phyloP scores from a whole-genome alignment of 1,140 invertebrate species.

The Dendrolimus punctatus region DNA sequence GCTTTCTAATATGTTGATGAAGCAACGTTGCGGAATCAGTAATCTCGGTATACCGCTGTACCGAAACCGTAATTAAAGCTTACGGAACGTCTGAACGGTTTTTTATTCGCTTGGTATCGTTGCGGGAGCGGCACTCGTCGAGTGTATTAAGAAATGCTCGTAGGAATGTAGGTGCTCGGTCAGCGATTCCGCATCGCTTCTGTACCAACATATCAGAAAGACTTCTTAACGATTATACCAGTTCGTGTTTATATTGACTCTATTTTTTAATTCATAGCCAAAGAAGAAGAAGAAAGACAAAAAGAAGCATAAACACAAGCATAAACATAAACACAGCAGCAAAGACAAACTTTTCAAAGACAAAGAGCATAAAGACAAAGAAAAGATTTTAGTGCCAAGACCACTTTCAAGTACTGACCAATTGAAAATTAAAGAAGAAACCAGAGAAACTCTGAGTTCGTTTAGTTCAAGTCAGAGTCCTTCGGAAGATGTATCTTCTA shows the following conservation, averaged over 20 bases:
- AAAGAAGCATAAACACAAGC: constrained; percentile 86
- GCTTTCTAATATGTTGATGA: too few species aligned
- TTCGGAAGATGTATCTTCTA: constrained; percentile 49
- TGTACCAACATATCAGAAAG: too few species aligned
- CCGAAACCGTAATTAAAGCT: too few species aligned
- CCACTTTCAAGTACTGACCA: constrained; percentile 51
- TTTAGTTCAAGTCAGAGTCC: constrained; percentile 72
- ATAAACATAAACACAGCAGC: constrained; percentile 83
- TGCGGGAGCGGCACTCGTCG: too few species aligned
- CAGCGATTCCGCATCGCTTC: too few species aligned
- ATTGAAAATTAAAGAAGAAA: constrained; percentile 69
- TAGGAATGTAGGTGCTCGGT: too few species aligned
- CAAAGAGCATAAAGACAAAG: constrained; percentile 76
- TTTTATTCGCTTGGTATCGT: too few species aligned
- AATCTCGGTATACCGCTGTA: too few species aligned
- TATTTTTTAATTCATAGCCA: constrained; percentile 63
- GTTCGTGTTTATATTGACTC: background rate
- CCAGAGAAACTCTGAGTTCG: constrained; percentile 73
- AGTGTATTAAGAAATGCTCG: too few species aligned
- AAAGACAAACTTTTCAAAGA: constrained; percentile 76
- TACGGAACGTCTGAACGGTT: too few species aligned
- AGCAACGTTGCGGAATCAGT: too few species aligned
- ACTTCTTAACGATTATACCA: too few species aligned
- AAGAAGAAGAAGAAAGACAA: constrained; percentile 90
- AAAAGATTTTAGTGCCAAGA: constrained; percentile 59